Conservation (phyloP, 2,888 invertebrate species). For the Terebella lapidaria region DNA sequence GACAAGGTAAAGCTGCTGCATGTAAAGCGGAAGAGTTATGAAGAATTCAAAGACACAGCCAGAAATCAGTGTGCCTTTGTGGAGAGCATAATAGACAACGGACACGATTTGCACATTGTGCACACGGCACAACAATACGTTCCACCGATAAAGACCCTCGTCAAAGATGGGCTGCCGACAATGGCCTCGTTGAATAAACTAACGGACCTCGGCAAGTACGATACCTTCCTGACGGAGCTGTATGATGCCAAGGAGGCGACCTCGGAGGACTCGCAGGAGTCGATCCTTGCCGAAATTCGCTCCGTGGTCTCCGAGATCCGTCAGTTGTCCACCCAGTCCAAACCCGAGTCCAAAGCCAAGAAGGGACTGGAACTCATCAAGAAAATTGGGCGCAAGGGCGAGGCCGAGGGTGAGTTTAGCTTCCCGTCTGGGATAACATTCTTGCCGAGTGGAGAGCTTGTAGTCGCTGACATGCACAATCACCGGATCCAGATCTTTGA, state of each 20-base stretch:
- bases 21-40: not conserved
- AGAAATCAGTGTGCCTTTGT: not conserved
- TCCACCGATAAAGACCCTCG: not conserved
- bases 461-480: slow-evolving; percentile 17
- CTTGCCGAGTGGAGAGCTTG: slow-evolving; percentile 8
- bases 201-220: slow-evolving; percentile 10
- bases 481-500: slow-evolving; percentile 15
- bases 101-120: slow-evolving; percentile 16
- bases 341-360: not conserved
- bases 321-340: not conserved
- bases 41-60: not conserved
- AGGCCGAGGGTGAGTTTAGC: slow-evolving; percentile 13
- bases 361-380: not conserved
- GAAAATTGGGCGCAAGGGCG: slow-evolving; percentile 9
- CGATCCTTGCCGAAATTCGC: slow-evolving; percentile 13
- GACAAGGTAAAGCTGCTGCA: not conserved
- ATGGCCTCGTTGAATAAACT: not conserved
- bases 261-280: not conserved
- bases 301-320: slow-evolving; percentile 14
- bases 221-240: slow-evolving; percentile 9
- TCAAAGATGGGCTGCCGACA: not conserved
- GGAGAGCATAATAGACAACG: slow-evolving; percentile 3
- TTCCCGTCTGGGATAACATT: slow-evolving; percentile 13
- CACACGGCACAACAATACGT: not conserved
- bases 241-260: not conserved